These are phyloP conservation scores for Drosophila meridiana DNA, from an alignment of 2,888 invertebrate genomes.

Conservation along the genomic window DNA sequence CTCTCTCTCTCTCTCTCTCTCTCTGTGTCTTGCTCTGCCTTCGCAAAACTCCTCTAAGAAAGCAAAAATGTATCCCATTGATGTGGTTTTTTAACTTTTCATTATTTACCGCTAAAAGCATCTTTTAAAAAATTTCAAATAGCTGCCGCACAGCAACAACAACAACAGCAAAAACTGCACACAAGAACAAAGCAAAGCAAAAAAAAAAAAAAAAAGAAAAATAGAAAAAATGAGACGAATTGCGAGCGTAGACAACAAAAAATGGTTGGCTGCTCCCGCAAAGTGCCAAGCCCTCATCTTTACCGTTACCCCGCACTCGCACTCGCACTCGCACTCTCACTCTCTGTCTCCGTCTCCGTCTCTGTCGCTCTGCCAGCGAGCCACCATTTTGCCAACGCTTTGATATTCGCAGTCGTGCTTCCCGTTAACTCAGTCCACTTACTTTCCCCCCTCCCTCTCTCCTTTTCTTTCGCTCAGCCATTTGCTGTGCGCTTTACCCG, in stretches of 20 bases:
- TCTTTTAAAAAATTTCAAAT: constrained; percentile 84
- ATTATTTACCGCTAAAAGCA: constrained; percentile 86
- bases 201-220: constrained; percentile 16
- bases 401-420: constrained; percentile 58
- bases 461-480: constrained; percentile 8
- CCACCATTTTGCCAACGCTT: constrained; percentile 76
- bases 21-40: not conserved
- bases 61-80: constrained; percentile 80
- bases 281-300: constrained; percentile 44
- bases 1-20: not conserved
- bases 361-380: constrained; percentile 15
- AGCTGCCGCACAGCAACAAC: constrained; percentile 60
- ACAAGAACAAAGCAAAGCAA: constrained; percentile 16
- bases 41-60: constrained; percentile 32
- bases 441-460: not conserved
- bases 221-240: constrained; percentile 18
- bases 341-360: not conserved
- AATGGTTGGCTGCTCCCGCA: constrained; percentile 63
- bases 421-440: constrained; percentile 9
- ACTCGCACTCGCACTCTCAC: not conserved
- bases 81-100: constrained; percentile 86
- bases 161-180: constrained; percentile 20
- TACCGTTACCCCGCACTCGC: not conserved
- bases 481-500: constrained; percentile 17
- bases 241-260: constrained; percentile 51